These are phyloP conservation scores for Otis tarda DNA, from an alignment of 2,113 vertebrate genomes.

Conservation along the genomic window DNA sequence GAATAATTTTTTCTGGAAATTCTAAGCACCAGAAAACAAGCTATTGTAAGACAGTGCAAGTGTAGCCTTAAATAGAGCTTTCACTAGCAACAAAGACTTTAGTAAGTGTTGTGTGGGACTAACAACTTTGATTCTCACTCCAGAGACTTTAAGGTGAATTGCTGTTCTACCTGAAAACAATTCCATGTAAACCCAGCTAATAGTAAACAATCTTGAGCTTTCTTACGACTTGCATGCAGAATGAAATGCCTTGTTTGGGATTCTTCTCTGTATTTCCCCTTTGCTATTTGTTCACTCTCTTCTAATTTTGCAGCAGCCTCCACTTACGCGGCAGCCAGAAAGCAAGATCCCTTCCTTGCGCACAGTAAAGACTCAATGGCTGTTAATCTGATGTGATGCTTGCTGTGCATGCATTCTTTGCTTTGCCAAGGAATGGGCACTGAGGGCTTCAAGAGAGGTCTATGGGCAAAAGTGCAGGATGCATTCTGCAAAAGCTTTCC, in stretches of 20 bases:
- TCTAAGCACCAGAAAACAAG: background rate
- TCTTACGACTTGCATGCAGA: background rate
- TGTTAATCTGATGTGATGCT: background rate
- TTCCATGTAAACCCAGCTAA: background rate
- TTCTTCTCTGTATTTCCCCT: background rate
- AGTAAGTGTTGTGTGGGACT: background rate
- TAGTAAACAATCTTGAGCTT: background rate
- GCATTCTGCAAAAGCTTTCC: background rate
- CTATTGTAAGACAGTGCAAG: background rate
- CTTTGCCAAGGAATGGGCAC: background rate
- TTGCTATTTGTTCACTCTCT: background rate
- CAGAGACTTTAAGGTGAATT: background rate
- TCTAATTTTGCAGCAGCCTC: background rate
- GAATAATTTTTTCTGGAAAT: background rate
- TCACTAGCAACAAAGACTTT: background rate
- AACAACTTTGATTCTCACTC: background rate
- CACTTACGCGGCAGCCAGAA: background rate
- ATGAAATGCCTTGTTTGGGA: background rate
- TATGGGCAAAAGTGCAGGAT: background rate
- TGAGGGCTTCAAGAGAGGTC: background rate
- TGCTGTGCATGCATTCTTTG: background rate
- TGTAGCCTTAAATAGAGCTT: background rate
- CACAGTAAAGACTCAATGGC: background rate
- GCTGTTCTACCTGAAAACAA: slow-evolving; percentile 7
- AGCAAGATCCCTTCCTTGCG: background rate